phyloP scores from a whole-genome alignment of 1,140 invertebrate genomes.

The Cataglyphis hispanica region DNA sequence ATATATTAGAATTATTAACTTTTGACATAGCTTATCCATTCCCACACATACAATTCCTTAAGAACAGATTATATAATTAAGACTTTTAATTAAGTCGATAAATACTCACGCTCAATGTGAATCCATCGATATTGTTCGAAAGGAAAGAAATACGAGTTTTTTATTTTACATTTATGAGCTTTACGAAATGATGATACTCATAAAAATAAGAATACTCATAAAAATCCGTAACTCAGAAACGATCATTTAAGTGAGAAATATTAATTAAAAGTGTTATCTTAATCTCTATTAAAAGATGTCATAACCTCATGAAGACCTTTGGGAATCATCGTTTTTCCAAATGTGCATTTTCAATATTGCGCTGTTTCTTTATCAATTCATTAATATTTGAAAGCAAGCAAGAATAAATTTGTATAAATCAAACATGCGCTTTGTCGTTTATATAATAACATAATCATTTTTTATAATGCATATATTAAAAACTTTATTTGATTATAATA shows the following conservation, averaged over 20 bases:
- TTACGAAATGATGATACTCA: not conserved
- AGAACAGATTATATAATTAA: not conserved
- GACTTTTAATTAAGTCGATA: slow-evolving; percentile 17
- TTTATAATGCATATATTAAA: not conserved
- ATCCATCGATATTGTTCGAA: not conserved
- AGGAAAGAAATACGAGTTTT: not conserved
- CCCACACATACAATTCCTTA: too few species aligned
- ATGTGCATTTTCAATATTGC: not conserved
- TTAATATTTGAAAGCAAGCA: slow-evolving; percentile 28
- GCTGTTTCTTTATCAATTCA: not conserved
- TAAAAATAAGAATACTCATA: too few species aligned
- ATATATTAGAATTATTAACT: too few species aligned
- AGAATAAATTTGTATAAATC: not conserved
- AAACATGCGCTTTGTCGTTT: not conserved
- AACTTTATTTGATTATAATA: too few species aligned
- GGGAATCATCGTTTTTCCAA: not conserved
- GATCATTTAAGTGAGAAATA: not conserved
- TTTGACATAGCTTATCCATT: too few species aligned
- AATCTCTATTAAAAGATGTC: not conserved
- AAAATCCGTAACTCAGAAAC: not conserved
- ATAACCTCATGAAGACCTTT: not conserved
- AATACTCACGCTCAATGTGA: not conserved
- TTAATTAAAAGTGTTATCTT: slow-evolving; percentile 15
- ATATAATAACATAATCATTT: slow-evolving; percentile 14
- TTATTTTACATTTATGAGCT: not conserved